A percentile compares a stretch with the other conserved stretches of the same genome.
phyloP scores from a whole-genome alignment of 1,140 invertebrate species.

The Leptinotarsa texana region DNA sequence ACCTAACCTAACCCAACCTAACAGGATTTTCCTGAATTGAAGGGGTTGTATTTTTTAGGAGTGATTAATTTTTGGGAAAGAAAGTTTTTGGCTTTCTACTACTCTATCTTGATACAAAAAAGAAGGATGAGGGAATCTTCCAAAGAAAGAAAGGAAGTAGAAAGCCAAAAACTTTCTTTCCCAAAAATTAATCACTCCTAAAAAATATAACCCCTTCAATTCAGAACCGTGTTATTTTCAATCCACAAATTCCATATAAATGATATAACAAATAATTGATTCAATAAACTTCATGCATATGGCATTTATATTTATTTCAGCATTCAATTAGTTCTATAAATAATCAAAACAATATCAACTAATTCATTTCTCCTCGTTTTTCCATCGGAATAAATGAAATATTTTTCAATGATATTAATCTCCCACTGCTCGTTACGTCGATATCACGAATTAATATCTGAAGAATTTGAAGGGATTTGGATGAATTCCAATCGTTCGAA shows the following conservation, averaged over 20 bases:
- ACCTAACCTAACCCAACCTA: too few relatives aligned
- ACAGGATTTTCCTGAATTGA: too few relatives aligned
- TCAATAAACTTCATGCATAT: not conserved
- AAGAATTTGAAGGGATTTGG: not conserved
- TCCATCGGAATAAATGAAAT: not conserved
- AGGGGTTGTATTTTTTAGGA: too few relatives aligned
- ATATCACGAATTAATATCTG: slow-evolving; percentile 8
- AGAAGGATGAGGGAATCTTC: too few relatives aligned
- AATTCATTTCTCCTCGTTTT: not conserved
- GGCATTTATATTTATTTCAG: not conserved
- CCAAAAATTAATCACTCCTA: too few relatives aligned
- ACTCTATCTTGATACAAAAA: too few relatives aligned
- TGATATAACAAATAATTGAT: not conserved
- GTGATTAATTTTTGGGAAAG: too few relatives aligned
- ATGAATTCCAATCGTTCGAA: not conserved
- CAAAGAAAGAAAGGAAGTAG: too few relatives aligned
- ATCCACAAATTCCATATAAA: not conserved
- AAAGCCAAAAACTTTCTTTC: too few relatives aligned
- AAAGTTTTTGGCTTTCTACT: too few relatives aligned
- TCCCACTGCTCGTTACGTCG: not conserved
- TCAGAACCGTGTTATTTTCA: too few relatives aligned
- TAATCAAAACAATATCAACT: not conserved
- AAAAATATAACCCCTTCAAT: too few relatives aligned
- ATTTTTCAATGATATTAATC: not conserved
- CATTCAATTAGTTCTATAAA: not conserved